Percentiles rank a stretch among this genome's conserved stretches.
These are phyloP conservation scores for Leuciscus waleckii DNA, from an alignment of 2,797 vertebrate species.

Conservation along the genomic window DNA sequence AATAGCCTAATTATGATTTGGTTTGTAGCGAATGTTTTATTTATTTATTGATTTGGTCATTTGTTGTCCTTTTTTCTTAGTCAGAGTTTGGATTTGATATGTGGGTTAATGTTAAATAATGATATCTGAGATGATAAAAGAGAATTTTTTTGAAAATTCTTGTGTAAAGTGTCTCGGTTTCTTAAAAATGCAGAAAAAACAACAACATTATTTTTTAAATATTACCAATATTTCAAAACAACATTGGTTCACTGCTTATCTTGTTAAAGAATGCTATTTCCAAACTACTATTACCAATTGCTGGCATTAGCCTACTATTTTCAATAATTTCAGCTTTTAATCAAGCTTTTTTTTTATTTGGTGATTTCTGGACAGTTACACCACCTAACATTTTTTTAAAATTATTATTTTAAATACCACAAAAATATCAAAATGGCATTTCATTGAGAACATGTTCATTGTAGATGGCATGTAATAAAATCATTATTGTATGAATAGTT, in stretches of 20 bases:
- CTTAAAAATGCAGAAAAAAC: not conserved
- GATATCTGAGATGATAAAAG: not conserved
- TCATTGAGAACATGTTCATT: not conserved
- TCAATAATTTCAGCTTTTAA: not conserved
- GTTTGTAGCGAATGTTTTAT: not conserved
- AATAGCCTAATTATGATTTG: not conserved
- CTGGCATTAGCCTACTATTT: too few species aligned
- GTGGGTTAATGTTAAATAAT: constrained; percentile 1
- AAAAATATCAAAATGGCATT: not conserved
- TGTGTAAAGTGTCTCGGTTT: not conserved
- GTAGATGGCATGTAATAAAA: not conserved
- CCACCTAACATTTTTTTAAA: not conserved
- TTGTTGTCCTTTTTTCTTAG: not conserved
- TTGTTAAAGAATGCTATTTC: not conserved
- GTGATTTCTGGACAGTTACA: not conserved
- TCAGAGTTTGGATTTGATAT: not conserved
- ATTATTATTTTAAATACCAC: not conserved
- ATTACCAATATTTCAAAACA: not conserved
- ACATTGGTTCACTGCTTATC: not conserved
- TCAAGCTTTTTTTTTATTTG: not conserved
- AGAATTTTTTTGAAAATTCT: not conserved
- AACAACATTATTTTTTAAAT: not conserved
- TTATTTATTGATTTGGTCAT: not conserved
- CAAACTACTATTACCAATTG: too few species aligned
- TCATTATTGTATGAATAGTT: not conserved